These are phyloP conservation scores for Scleropages formosus DNA, from an alignment of 2,797 vertebrate species.

Conservation along the genomic window DNA sequence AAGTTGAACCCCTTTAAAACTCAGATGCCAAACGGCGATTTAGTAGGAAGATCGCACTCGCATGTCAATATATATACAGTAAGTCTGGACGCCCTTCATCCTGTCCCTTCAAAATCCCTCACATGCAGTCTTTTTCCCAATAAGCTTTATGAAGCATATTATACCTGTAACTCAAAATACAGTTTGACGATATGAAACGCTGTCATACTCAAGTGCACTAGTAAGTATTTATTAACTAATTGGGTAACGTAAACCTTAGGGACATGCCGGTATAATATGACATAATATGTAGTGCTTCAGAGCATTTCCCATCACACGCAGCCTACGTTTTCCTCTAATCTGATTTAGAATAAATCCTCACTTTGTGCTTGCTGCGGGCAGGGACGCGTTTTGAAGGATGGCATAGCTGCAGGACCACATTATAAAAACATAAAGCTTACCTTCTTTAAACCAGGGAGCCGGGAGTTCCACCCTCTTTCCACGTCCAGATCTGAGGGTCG, in stretches of 20 bases:
- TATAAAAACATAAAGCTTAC: slow-evolving; percentile 57
- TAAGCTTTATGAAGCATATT: slow-evolving; percentile 7
- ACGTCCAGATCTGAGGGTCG: slow-evolving; percentile 51
- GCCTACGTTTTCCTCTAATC: slow-evolving; percentile 10
- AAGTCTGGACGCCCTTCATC: slow-evolving; percentile 17
- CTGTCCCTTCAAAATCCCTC: slow-evolving; percentile 14
- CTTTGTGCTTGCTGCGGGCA: slow-evolving; percentile 18
- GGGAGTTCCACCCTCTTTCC: slow-evolving; percentile 50
- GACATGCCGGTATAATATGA: background rate
- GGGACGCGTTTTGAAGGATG: slow-evolving; percentile 35
- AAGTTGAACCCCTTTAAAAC: slow-evolving; percentile 19
- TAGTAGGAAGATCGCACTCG: background rate
- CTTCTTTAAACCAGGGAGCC: slow-evolving; percentile 55
- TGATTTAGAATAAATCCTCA: slow-evolving; percentile 26
- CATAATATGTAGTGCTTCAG: background rate
- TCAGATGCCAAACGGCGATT: slow-evolving; percentile 4
- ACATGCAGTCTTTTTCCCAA: background rate
- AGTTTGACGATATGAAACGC: background rate
- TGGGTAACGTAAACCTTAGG: background rate
- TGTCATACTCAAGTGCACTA: slow-evolving; percentile 9
- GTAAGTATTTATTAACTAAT: slow-evolving; percentile 25
- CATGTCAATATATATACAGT: slow-evolving; percentile 4
- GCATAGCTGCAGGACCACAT: slow-evolving; percentile 31
- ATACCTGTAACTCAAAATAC: slow-evolving; percentile 2
- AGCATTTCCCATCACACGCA: slow-evolving; percentile 4